Evolutionary conservation across 2,888 invertebrate species (phyloP).

Genomic region (Trissolcus japonicus): DNA sequence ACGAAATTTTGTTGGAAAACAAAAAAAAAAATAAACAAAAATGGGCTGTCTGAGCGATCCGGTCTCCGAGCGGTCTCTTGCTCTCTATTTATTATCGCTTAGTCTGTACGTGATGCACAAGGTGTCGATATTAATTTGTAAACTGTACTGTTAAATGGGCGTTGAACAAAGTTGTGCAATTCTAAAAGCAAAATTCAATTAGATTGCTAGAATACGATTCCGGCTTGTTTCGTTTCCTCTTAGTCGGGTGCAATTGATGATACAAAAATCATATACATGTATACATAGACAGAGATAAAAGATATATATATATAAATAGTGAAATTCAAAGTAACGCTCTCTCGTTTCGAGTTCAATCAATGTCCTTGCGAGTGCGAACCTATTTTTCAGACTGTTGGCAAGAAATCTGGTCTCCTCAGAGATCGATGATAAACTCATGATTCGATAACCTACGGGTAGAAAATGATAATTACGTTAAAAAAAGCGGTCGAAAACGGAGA

Average conservation of each 20-base stretch:
- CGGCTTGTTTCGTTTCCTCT: constrained; percentile 9
- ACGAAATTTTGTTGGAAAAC: constrained; percentile 6
- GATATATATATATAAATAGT: constrained; percentile 16
- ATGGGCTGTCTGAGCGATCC: too few relatives aligned
- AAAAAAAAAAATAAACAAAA: too few relatives aligned
- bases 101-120: constrained; percentile 1
- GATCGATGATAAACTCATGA: constrained; percentile 46
- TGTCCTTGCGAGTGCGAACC: constrained; percentile 41
- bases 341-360: constrained; percentile 18
- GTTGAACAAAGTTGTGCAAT: constrained; percentile 23
- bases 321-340: neutral
- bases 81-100: constrained; percentile 1
- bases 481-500: constrained; percentile 39
- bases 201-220: constrained; percentile 3
- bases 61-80: neutral
- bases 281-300: constrained; percentile 4
- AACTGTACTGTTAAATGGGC: constrained; percentile 6
- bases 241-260: neutral
- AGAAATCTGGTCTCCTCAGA: constrained; percentile 31
- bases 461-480: constrained; percentile 24
- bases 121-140: constrained; percentile 13
- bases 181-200: constrained; percentile 10
- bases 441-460: constrained; percentile 57
- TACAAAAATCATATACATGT: constrained; percentile 5
- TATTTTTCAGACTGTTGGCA: constrained; percentile 18